Percentiles rank a stretch among this genome's conserved stretches.
phyloP scores from a whole-genome alignment of 2,888 invertebrate species.

The Hirtodrosophila histrioides region DNA sequence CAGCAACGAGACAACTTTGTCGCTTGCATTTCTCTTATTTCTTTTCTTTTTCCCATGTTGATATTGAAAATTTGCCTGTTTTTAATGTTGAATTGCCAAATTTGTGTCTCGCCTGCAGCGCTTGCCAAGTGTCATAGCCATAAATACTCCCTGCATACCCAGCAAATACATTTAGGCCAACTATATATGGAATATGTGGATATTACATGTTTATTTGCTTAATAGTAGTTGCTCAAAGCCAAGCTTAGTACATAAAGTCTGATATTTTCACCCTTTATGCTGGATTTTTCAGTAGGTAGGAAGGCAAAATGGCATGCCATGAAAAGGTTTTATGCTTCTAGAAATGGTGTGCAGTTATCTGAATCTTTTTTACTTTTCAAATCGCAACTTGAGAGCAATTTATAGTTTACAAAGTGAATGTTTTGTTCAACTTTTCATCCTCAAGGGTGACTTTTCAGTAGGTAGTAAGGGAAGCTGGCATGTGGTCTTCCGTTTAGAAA shows the following conservation, averaged over 20 bases:
- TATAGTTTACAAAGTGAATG: too few species aligned
- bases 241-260: too few species aligned
- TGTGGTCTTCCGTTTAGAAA: neutral
- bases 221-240: too few species aligned
- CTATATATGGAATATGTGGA: too few species aligned
- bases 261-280: too few species aligned
- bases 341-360: too few species aligned
- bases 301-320: neutral
- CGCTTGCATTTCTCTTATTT: conserved; percentile 30
- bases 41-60: conserved; percentile 16
- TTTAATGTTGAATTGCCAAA: conserved; percentile 44
- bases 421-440: too few species aligned
- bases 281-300: neutral
- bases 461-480: neutral
- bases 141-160: neutral
- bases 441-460: neutral
- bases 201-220: too few species aligned
- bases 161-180: neutral
- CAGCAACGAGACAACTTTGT: conserved; percentile 50
- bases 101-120: conserved; percentile 27
- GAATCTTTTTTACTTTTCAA: too few species aligned
- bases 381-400: too few species aligned
- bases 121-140: conserved; percentile 34
- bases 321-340: neutral
- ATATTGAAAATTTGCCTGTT: conserved; percentile 48